Evolutionary conservation across 2,888 invertebrate species (phyloP).

Genomic region (Agrochola lota): DNA sequence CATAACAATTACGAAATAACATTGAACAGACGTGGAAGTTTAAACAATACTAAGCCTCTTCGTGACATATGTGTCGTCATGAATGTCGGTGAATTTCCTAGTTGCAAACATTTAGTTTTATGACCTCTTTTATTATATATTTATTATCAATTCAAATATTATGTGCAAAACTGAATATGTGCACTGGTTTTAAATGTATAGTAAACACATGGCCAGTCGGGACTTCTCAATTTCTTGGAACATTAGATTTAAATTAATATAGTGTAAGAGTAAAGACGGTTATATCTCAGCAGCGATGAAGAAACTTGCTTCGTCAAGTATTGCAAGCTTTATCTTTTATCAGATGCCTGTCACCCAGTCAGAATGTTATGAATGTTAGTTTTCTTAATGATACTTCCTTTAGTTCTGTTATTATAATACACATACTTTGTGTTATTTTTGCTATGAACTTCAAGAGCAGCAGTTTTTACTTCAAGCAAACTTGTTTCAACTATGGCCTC

Average conservation of each 20-base stretch:
- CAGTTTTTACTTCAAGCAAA: not conserved
- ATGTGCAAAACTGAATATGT: not conserved
- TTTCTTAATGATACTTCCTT: too few relatives aligned
- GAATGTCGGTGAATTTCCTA: conserved; percentile 41
- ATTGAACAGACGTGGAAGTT: conserved; percentile 43
- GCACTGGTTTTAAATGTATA: not conserved
- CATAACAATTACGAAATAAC: conserved; percentile 50
- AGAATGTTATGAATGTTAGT: too few relatives aligned
- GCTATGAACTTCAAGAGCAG: not conserved
- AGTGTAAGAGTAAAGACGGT: not conserved
- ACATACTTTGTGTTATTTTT: not conserved
- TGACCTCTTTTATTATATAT: not conserved
- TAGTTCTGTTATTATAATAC: not conserved
- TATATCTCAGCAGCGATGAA: not conserved
- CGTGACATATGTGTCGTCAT: conserved; percentile 19
- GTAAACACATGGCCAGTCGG: not conserved
- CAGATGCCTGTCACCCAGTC: too few relatives aligned
- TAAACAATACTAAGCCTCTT: conserved; percentile 43
- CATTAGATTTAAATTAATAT: not conserved
- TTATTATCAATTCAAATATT: not conserved
- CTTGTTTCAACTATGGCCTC: not conserved
- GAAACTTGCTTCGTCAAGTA: not conserved
- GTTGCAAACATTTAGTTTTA: conserved; percentile 9
- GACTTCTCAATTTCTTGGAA: not conserved
- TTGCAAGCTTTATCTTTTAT: not conserved